Base-by-base conservation (phyloP, 2,113 vertebrate species). In the Psilopsiagon aymara region DNA sequence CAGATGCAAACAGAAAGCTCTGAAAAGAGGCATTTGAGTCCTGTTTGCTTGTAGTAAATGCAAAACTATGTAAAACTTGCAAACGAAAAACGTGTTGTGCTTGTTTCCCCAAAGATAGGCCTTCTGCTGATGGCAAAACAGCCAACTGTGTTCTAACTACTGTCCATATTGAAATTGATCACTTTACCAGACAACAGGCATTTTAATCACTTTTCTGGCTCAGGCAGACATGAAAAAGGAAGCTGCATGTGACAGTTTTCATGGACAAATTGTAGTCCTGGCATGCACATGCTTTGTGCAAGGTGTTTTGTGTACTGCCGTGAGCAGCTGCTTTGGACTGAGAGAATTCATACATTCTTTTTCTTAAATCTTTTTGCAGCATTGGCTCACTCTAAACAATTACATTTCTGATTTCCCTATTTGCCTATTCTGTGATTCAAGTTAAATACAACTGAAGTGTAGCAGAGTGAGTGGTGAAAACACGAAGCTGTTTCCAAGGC, bases 191-290 rank as follows among this genome's bases (percentile, higher is more conserved):
- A 11, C 44, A 44, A 39, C 25, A 43, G 29, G 24, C 1, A 0
- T 15, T 41, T 55, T 52, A 21, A 37, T 15, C 35, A 9, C 18
- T 67, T 53, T 62, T 49, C 66, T 60, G 46, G 18, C n/a, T 35
- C 16, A 23, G 60, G 33, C 41, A 77, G 46, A 43, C 23, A 39
- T 13, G 35, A 77, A 49, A 33, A 73, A 37, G 23, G 23, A 73
- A 85, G 24, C 31, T 51, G 27, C 5, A 25, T 1, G 2, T 9
- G 37, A 29, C 43, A 52, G 49, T 29, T 25, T 3, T 19, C 17
- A 28, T 1, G 4, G 39, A 33, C 25, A 18, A 68, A 39, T 1
- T 11, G 35, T 29, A 57, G 43, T 17, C 60, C 52, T 0, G 1
- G 24, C 19, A 28, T 6, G 39, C 28, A 44, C 27, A 18, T 0